These are phyloP conservation scores for Ispidina lecontei DNA, from an alignment of 2,797 vertebrate species.

Conservation along the genomic window DNA sequence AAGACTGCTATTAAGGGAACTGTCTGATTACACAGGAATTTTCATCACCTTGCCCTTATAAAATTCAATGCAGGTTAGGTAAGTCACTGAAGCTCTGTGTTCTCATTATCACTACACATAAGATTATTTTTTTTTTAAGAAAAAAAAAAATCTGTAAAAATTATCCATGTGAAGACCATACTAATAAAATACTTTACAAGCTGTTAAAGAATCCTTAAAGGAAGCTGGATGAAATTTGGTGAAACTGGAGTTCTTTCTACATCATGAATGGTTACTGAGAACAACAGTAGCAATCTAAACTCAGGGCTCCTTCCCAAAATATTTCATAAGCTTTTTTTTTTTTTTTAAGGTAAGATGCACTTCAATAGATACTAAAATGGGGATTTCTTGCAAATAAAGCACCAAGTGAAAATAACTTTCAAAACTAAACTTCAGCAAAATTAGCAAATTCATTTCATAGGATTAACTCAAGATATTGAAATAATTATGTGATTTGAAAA, in stretches of 20 bases:
- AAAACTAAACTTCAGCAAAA: neutral
- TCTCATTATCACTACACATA: neutral
- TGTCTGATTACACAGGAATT: conserved; percentile 41
- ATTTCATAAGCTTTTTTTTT: neutral
- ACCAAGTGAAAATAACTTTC: neutral
- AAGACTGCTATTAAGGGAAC: conserved; percentile 25
- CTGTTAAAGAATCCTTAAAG: neutral
- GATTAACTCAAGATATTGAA: neutral
- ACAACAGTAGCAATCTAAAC: neutral
- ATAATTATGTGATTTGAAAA: neutral
- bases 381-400: neutral
- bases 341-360: neutral
- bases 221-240: neutral
- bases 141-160: neutral
- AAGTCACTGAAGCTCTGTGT: neutral
- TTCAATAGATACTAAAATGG: neutral
- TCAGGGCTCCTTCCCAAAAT: neutral
- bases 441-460: neutral
- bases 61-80: neutral
- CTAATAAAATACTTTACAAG: neutral
- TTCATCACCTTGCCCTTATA: conserved; percentile 31
- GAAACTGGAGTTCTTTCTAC: neutral
- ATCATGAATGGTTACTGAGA: neutral
- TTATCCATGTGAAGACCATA: neutral
- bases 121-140: neutral